Evolutionary conservation across 1,140 invertebrate species (phyloP), one percentile per base, ranked within the genome.

Genomic region (Leptonema lineaticorne): DNA sequence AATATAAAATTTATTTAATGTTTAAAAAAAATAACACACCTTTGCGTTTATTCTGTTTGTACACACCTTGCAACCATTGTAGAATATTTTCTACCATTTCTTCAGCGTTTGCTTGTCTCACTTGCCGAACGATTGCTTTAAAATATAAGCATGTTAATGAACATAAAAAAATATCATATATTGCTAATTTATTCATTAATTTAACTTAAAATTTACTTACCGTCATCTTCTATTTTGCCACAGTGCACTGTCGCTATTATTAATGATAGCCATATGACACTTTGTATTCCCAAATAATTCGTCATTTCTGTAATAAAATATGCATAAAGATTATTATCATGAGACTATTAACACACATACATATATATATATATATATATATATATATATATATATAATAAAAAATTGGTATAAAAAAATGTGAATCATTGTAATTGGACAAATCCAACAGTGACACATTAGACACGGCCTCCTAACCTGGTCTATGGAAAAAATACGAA

Each of bases 51-150:
- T 85, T 86, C 75, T 89, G 85, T 62, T 84, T 82, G 74, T 89
- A 89, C 60, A 89, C 82, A 69, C 84, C 86, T 78, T 89, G 87
- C 65, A 90, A 84, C 88, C 88, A 90, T 68, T 89, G 85, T 16
- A 90, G 81, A 70, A 90, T 87, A 76, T 89, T 88, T 75, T 84
- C 81, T 22, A 89, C 88, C 88, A 89, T 89, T 75, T 87, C 83
- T 75, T 90, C 88, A 33, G 86, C 83, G 50, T 81, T 82, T 6
- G 78, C 79, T 67, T 82, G 79, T 71, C 77, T 74, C 9, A 71
- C 74, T 62, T 76, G 74, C 18, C 75, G 73, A 27, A 8, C 33
- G n/a, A 37, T 37, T 37, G n/a, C n/a, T 8, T 37, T n/a, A 37
- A 8, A n/a, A 37, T 37, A 37, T 37, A 37, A 37, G n/a, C n/a